These are phyloP conservation scores for Sacculina carcini DNA, from an alignment of 2,888 invertebrate species.

Conservation along the genomic window DNA sequence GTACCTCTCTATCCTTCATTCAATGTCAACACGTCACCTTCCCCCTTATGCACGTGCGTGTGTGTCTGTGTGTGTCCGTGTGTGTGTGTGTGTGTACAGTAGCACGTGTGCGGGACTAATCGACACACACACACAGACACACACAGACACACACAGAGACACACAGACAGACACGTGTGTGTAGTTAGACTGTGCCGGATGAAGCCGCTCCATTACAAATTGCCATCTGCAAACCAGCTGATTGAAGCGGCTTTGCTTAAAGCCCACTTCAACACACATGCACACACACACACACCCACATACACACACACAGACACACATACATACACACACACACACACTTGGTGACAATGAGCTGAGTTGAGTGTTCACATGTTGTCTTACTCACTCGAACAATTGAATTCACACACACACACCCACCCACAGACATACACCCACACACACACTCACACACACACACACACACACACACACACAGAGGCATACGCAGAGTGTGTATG, in stretches of 20 bases:
- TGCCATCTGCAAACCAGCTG: neutral
- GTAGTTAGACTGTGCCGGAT: neutral
- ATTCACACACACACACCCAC: neutral
- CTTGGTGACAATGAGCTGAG: neutral
- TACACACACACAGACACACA: too few species aligned
- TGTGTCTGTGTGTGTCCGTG: slow-evolving; percentile 6
- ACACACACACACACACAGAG: slow-evolving; percentile 11
- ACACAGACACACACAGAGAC: neutral
- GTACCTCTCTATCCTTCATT: too few species aligned
- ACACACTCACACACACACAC: neutral
- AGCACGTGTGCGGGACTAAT: neutral
- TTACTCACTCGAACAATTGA: neutral
- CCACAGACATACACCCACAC: neutral
- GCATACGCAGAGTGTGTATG: too few species aligned
- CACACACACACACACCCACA: too few species aligned
- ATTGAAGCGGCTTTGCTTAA: neutral
- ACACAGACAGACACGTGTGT: neutral
- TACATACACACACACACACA: neutral
- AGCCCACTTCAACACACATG: neutral
- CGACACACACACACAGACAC: neutral
- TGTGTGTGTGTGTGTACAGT: neutral
- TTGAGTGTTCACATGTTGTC: neutral
- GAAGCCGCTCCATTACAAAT: neutral
- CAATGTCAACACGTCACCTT: too few species aligned
- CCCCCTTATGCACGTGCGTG: too few species aligned